These are phyloP conservation scores for Gopherus flavomarginatus DNA, from an alignment of 2,113 vertebrate genomes.

Conservation along the genomic window DNA sequence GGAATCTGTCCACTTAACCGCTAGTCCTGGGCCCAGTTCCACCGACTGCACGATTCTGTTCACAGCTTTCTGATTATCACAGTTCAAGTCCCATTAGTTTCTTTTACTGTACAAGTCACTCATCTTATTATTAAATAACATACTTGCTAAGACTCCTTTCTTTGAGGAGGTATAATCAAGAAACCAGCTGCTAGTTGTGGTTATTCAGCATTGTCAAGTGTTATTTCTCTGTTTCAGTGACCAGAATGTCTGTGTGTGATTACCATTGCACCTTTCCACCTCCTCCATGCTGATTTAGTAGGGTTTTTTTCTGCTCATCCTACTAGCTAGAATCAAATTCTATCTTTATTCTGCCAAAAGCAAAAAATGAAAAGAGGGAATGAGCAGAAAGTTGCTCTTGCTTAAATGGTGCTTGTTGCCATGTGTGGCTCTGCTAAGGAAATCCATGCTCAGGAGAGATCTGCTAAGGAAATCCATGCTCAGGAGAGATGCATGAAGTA, in stretches of 20 bases:
- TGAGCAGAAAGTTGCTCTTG: background rate
- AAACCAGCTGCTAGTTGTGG: background rate
- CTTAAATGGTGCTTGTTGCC: constrained; percentile 59
- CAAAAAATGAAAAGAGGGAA: constrained; percentile 41
- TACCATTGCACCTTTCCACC: background rate
- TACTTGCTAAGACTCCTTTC: background rate
- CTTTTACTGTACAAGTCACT: background rate
- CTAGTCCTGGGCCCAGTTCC: background rate
- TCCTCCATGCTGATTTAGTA: constrained; percentile 32
- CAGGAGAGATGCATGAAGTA: constrained; percentile 30
- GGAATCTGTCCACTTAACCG: background rate
- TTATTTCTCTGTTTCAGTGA: background rate
- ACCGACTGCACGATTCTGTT: background rate
- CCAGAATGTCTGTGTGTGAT: background rate
- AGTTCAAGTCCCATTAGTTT: background rate
- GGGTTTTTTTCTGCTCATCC: constrained; percentile 25
- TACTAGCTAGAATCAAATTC: constrained; percentile 56
- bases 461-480: background rate
- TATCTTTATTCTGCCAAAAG: constrained; percentile 53
- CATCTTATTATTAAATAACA: background rate
- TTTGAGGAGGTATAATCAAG: fast-evolving
- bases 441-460: constrained; percentile 32
- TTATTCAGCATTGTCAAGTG: background rate
- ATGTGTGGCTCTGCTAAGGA: constrained; percentile 13
- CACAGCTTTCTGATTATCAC: background rate